phyloP scores from a whole-genome alignment of 2,888 invertebrate genomes.

The Eupithecia centaureata region DNA sequence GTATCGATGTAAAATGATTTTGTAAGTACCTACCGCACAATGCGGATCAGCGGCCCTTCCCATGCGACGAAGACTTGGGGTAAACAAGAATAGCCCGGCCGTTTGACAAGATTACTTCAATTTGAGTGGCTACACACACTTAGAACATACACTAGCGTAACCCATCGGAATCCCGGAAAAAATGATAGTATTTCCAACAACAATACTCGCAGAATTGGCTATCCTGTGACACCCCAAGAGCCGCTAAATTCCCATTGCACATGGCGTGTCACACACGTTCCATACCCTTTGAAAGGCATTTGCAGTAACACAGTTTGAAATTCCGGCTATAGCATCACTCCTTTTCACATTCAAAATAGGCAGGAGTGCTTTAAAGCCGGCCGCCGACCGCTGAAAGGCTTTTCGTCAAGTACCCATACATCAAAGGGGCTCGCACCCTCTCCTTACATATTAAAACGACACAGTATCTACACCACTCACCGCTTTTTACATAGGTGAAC shows the following conservation, averaged over 20 bases:
- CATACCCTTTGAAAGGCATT: conserved; percentile 35
- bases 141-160: background rate
- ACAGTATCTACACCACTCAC: conserved; percentile 37
- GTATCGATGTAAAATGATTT: background rate
- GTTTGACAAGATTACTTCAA: conserved; percentile 5
- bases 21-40: background rate
- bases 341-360: conserved; percentile 49
- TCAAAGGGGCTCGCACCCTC: conserved; percentile 55
- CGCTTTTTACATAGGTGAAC: conserved; percentile 23
- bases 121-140: background rate
- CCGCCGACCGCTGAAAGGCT: conserved; percentile 50
- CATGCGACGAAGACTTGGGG: background rate
- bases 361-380: conserved; percentile 40
- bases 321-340: conserved; percentile 38
- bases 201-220: conserved; percentile 21
- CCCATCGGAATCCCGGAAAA: conserved; percentile 5
- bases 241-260: conserved; percentile 33
- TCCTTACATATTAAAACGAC: conserved; percentile 45
- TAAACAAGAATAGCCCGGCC: conserved; percentile 1
- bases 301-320: conserved; percentile 45
- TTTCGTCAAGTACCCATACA: conserved; percentile 53
- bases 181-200: conserved; percentile 17
- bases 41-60: background rate
- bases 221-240: conserved; percentile 21
- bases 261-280: conserved; percentile 38